Base-by-base conservation (phyloP, 2,113 vertebrate genomes). In the Cyrtonyx montezumae region DNA sequence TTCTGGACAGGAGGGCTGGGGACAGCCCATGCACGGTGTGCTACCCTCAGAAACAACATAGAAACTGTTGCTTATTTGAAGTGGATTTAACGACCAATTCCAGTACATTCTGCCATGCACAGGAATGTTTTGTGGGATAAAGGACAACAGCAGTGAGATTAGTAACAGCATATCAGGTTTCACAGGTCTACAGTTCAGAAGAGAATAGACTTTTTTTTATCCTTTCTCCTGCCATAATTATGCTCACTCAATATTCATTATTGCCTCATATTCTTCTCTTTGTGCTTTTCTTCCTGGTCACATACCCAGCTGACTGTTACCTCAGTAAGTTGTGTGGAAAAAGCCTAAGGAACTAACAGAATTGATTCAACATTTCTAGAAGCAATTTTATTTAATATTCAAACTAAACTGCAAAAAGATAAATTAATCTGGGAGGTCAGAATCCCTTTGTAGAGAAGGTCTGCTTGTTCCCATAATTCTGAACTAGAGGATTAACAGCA, bases 41-140 rank as follows among this genome's bases (percentile, higher is more conserved):
- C 48, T 91, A 71, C 75, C 59, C 87, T 87, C 85, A 79, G 53
- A 91, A 94, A 90, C 91, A 95, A 91, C 96, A 87, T 87, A 88
- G 85, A 90, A 95, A 91, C 75, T 34, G 61, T 71, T 91, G 87
- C 79, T 94, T 82, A 32, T 95, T 87, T 91, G 91, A 93, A 93
- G 87, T 87, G 93, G 88, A 88, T 94, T 96, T 94, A 91, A 91
- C 67, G 79, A 66, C 85, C 56, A 59, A 77, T 95, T 95, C 91
- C 73, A 93, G 93, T 62, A 88, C 68, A 34, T 91, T 96, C 93
- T 94, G 65, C 79, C 42, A 37, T 10, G 9, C 67, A 66, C 66
- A 48, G 66, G 70, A 79, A 45, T 1, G 0, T 74, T 94, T 83
- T 51, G 8, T 83, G 74, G n/a, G 46, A 88, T 76, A 81, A 83